A percentile compares a stretch with the other conserved stretches of the same genome.
Conservation (phyloP, 2,797 vertebrate species). For the Sebastes diploproa region DNA sequence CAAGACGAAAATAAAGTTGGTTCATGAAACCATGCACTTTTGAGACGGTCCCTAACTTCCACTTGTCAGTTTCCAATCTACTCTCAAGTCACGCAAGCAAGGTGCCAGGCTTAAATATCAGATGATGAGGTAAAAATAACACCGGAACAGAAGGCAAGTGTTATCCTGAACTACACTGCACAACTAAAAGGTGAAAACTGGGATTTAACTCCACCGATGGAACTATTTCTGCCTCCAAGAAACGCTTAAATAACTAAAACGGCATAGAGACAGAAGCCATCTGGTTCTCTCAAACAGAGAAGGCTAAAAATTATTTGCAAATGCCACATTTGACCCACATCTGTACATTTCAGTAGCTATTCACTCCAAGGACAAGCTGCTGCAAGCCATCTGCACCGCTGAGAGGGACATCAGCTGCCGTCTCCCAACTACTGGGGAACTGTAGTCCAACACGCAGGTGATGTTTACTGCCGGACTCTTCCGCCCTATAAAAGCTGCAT, state of each 20-base stretch:
- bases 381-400: slow-evolving; percentile 39
- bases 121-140: background rate
- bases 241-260: slow-evolving; percentile 44
- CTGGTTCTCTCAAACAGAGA: slow-evolving; percentile 30
- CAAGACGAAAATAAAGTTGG: background rate
- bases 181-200: background rate
- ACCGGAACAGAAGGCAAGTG: background rate
- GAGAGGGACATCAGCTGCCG: slow-evolving; percentile 35
- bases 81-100: background rate
- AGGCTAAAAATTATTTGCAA: slow-evolving; percentile 32
- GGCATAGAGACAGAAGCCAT: slow-evolving; percentile 27
- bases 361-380: slow-evolving; percentile 27
- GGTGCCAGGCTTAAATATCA: background rate
- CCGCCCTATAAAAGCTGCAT: background rate
- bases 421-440: slow-evolving; percentile 1
- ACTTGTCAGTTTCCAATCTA: background rate
- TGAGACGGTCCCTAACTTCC: background rate
- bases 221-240: slow-evolving; percentile 28
- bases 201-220: slow-evolving; percentile 1
- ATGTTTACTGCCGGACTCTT: background rate
- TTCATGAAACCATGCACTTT: background rate
- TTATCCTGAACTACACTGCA: background rate
- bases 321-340: slow-evolving; percentile 54
- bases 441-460: background rate
- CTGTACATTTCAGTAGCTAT: slow-evolving; percentile 25